phyloP scores from a whole-genome alignment of 2,888 invertebrate genomes.

The Andrena flavipes region DNA sequence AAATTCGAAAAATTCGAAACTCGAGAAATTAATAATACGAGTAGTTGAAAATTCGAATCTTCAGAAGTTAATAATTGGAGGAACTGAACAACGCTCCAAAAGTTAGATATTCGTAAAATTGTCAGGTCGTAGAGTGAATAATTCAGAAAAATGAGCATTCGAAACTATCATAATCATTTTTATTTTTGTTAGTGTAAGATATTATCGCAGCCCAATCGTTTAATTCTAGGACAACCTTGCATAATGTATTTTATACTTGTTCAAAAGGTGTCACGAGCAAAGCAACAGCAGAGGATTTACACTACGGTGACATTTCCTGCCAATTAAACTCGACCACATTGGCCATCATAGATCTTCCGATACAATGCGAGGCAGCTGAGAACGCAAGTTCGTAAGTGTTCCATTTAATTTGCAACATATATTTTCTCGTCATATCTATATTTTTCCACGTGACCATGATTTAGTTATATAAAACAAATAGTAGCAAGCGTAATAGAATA shows the following conservation, averaged over 20 bases:
- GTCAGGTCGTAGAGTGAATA: no score
- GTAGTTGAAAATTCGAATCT: no score
- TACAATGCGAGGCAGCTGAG: constrained; percentile 86
- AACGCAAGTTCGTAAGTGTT: constrained; percentile 86
- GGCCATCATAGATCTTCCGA: constrained; percentile 85
- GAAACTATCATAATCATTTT: neutral
- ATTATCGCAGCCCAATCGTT: neutral
- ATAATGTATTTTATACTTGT: neutral
- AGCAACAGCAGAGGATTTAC: constrained; percentile 93
- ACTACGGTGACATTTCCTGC: constrained; percentile 94
- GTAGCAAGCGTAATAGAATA: no score
- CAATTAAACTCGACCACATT: constrained; percentile 90
- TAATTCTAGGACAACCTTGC: neutral
- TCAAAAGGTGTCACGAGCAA: constrained; percentile 91
- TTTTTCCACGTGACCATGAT: no score
- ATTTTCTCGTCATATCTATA: no score
- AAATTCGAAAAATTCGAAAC: no score
- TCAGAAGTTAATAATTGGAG: no score
- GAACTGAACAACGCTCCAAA: no score
- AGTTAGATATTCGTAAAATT: no score
- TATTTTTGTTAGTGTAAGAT: neutral
- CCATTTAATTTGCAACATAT: neutral
- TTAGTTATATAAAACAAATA: no score
- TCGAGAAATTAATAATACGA: no score
- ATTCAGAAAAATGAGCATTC: no score